These are phyloP conservation scores for Hofmannophila pseudospretella DNA, from an alignment of 2,888 invertebrate genomes.

Conservation along the genomic window DNA sequence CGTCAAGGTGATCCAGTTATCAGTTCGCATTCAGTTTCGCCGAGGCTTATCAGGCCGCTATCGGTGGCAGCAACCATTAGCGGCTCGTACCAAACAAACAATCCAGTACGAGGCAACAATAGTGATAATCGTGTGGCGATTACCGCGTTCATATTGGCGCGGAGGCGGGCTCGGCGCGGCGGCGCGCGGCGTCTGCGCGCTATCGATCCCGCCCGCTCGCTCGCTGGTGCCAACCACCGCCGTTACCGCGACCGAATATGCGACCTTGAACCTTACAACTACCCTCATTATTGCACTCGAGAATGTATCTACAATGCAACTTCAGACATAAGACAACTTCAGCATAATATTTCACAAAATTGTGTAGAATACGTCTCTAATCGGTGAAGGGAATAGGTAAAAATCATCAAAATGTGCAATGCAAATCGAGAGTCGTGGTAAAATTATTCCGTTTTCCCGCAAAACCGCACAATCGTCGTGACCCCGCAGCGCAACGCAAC, in stretches of 20 bases:
- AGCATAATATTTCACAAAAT: neutral
- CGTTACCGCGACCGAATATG: conserved; percentile 44
- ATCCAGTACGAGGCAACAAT: conserved; percentile 28
- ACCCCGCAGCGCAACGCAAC: conserved; percentile 12
- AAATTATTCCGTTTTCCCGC: conserved; percentile 18
- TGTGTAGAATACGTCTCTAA: no score
- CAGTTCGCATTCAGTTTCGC: conserved; percentile 26
- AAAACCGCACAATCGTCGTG: conserved; percentile 20
- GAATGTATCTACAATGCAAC: conserved; percentile 27
- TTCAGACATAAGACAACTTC: neutral
- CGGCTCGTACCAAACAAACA: conserved; percentile 32
- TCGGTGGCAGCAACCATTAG: conserved; percentile 34
- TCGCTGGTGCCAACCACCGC: conserved; percentile 55
- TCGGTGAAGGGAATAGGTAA: no score
- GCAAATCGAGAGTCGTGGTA: conserved; percentile 20
- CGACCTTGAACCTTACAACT: conserved; percentile 68
- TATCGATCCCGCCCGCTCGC: conserved; percentile 57
- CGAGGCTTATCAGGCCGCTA: conserved; percentile 31
- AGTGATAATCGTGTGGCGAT: conserved; percentile 40
- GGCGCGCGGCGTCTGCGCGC: conserved; percentile 63
- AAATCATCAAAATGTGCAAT: neutral
- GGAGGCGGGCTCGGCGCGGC: conserved; percentile 50
- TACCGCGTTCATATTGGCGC: conserved; percentile 14
- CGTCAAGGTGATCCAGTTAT: conserved; percentile 20
- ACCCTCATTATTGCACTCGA: conserved; percentile 40